phyloP scores from a whole-genome alignment of 2,888 invertebrate species.

The Ditula angustiorana region DNA sequence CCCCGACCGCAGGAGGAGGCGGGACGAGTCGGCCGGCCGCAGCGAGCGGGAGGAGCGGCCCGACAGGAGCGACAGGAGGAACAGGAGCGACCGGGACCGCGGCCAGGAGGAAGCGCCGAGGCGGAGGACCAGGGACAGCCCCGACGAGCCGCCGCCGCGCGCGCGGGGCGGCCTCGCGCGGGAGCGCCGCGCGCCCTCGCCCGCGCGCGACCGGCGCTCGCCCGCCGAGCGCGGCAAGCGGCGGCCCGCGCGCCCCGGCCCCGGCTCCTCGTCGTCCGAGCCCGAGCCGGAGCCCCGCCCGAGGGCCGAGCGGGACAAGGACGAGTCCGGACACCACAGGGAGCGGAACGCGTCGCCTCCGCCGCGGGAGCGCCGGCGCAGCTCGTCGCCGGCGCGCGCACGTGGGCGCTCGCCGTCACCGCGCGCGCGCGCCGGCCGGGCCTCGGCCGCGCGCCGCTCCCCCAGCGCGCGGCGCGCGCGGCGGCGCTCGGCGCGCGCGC shows the following conservation, averaged over 20 bases:
- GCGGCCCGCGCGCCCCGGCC: constrained; percentile 50
- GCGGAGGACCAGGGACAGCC: constrained; percentile 46
- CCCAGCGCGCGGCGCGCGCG: constrained; percentile 84
- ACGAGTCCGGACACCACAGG: constrained; percentile 58
- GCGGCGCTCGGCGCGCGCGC: constrained; percentile 56
- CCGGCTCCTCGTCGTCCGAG: constrained; percentile 64
- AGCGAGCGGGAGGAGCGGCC: constrained; percentile 50
- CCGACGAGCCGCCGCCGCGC: constrained; percentile 53
- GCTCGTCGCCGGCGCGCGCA: constrained; percentile 54
- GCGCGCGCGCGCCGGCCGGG: constrained; percentile 87
- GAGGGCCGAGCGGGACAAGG: constrained; percentile 55
- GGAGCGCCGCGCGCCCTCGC: constrained; percentile 61
- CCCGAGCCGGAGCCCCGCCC: constrained; percentile 64
- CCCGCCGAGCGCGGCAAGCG: too few species aligned
- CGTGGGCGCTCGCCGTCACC: too few species aligned
- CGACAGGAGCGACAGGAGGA: constrained; percentile 48
- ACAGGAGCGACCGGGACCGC: constrained; percentile 48
- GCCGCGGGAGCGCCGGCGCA: constrained; percentile 57
- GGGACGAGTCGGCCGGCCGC: constrained; percentile 48
- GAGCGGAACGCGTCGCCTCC: constrained; percentile 53
- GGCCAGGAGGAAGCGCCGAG: constrained; percentile 54
- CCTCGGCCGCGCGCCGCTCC: constrained; percentile 88
- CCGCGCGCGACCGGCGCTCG: constrained; percentile 53
- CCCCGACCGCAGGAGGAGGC: constrained; percentile 2
- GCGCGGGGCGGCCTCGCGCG: constrained; percentile 60